Evolutionary conservation across 2,113 vertebrate species (phyloP).

Genomic region (Cyanoliseus patagonus): DNA sequence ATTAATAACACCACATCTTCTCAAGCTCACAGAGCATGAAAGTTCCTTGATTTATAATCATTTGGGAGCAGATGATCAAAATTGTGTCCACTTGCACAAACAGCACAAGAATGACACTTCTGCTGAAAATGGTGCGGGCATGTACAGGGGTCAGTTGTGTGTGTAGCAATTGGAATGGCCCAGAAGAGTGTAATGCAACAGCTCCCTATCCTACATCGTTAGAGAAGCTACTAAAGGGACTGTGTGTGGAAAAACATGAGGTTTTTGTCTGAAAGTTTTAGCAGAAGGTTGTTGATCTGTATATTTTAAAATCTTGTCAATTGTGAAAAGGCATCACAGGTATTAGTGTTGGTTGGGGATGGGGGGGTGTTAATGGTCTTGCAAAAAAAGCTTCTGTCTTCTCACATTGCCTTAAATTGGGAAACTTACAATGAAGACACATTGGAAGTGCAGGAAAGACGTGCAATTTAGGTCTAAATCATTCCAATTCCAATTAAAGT

Average conservation of each 20-base stretch:
- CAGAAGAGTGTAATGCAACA: not conserved
- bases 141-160: not conserved
- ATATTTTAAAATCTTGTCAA: not conserved
- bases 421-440: not conserved
- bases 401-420: not conserved
- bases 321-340: not conserved
- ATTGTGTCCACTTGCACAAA: slow-evolving; percentile 18
- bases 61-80: slow-evolving; percentile 19
- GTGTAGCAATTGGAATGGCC: not conserved
- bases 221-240: not conserved
- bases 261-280: not conserved
- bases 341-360: not conserved
- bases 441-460: not conserved
- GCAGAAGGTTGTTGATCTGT: not conserved
- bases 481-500: not conserved
- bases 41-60: slow-evolving; percentile 53
- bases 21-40: slow-evolving; percentile 37
- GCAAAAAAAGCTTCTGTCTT: not conserved
- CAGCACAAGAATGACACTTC: not conserved
- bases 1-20: slow-evolving; percentile 33
- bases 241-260: not conserved
- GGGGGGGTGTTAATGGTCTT: not conserved
- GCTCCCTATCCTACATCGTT: not conserved
- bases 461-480: not conserved
- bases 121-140: not conserved